A percentile compares a stretch with the other conserved stretches of the same genome.
These are phyloP conservation scores for Cranoglanis bouderius DNA, from an alignment of 2,113 vertebrate genomes.

Conservation along the genomic window DNA sequence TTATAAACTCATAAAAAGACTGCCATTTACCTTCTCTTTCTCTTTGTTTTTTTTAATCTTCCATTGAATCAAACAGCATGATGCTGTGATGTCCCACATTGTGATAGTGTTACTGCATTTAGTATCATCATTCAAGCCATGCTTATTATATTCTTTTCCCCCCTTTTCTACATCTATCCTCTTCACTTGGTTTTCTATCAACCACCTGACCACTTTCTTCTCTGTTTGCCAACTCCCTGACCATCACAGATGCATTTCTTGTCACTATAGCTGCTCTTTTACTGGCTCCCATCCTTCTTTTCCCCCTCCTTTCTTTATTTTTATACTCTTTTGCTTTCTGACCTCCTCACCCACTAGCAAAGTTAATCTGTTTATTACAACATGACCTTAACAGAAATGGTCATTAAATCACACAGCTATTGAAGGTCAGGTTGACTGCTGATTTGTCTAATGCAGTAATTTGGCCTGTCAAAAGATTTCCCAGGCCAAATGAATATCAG, in stretches of 20 bases:
- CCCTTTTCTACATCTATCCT: neutral
- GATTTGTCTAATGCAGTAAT: conserved; percentile 38
- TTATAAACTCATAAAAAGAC: conserved; percentile 49
- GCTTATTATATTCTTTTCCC: conserved; percentile 30
- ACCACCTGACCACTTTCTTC: too few relatives aligned
- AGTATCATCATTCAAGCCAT: conserved; percentile 22
- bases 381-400: conserved; percentile 4
- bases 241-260: neutral
- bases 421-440: conserved; percentile 38
- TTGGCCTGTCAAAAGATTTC: conserved; percentile 38
- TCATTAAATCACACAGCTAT: conserved; percentile 16
- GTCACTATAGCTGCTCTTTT: neutral
- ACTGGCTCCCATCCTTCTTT: neutral
- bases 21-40: conserved; percentile 31
- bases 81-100: conserved; percentile 62
- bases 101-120: conserved; percentile 58
- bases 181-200: neutral
- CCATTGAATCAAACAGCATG: conserved; percentile 50
- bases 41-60: conserved; percentile 17
- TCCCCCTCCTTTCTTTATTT: neutral
- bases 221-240: too few relatives aligned
- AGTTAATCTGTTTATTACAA: conserved; percentile 4
- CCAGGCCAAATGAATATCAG: conserved; percentile 52
- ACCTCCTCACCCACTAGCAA: neutral
- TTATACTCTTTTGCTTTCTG: conserved; percentile 5